Evolutionary conservation across 2,797 vertebrate genomes (phyloP), one percentile per base, ranked within the genome.

Genomic region (Premnoplex brunnescens): DNA sequence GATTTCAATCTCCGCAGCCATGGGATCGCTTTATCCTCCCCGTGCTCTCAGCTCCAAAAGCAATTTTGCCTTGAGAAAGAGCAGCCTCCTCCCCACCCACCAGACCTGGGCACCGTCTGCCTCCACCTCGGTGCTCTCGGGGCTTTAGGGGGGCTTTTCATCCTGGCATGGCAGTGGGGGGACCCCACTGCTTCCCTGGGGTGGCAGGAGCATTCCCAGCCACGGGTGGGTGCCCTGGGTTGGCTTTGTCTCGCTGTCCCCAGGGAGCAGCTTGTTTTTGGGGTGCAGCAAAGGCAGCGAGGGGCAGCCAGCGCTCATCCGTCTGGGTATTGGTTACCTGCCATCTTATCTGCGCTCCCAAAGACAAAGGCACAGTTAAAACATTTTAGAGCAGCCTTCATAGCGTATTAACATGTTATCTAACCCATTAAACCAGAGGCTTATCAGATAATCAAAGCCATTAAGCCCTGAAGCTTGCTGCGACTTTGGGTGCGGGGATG

Each of bases 371-470:
- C 97, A 91, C 96, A 91, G 97, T 96, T 96, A 97, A 96, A 97
- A 92, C 94, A 87, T 97, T 98, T 97, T 95, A 91, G 95, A 93
- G 76, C 94, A 96, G 97, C 96, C 97, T 98, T 95, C 97, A 95
- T 91, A 88, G 97, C 43, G 48, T 95, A 97, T 97, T 98, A 97
- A 93, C 97, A 89, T 96, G 91, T 97, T 98, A 98, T 98, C 98
- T 97, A 77, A 77, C 91, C 98, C 97, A 98, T 98, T 98, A 98
- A 97, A 97, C 94, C 46, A 49, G 95, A 84, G 34, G 72, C 96
- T 97, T 98, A 98, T 98, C 98, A 96, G 97, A 97, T 97, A 90
- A 98, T 97, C 97, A 32, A 81, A 96, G 97, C 98, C 97, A 98
- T 98, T 98, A 98, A 96, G 94, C 95, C 97, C 96, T 94, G 91